Percentiles rank a stretch among this genome's conserved stretches.
Conservation (phyloP, 2,113 vertebrate genomes). For the Herpailurus yagouaroundi region DNA sequence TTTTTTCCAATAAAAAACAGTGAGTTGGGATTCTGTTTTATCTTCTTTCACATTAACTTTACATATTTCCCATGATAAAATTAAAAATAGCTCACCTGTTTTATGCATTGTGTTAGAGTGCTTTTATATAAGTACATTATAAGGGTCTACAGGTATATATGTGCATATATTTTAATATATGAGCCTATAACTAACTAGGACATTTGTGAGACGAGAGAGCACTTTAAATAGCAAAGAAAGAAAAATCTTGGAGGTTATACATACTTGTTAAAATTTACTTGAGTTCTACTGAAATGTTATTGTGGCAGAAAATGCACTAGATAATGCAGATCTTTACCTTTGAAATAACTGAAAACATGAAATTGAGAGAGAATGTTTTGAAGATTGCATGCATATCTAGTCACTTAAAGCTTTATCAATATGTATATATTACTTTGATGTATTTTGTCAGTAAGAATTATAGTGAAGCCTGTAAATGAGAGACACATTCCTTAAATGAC, state of each 20-base stretch:
- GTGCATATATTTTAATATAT: constrained; percentile 36
- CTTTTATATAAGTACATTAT: constrained; percentile 33
- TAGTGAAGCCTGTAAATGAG: background rate
- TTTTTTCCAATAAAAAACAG: constrained; percentile 68
- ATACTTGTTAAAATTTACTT: constrained; percentile 47
- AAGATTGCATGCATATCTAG: background rate
- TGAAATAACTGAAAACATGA: constrained; percentile 21
- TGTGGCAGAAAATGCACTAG: constrained; percentile 53
- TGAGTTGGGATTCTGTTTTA: constrained; percentile 54
- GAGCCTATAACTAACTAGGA: background rate
- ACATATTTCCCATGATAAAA: constrained; percentile 64
- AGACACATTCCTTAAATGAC: background rate
- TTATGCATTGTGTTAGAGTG: background rate
- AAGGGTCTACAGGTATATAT: constrained; percentile 1
- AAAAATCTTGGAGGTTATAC: constrained; percentile 18
- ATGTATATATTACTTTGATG: background rate
- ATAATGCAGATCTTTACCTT: constrained; percentile 22
- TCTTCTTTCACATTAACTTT: constrained; percentile 27
- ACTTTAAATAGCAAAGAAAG: constrained; percentile 15
- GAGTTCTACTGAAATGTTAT: background rate
- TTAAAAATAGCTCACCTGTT: constrained; percentile 50
- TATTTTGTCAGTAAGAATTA: constrained; percentile 54
- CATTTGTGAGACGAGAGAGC: background rate
- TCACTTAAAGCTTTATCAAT: background rate
- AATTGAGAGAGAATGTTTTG: constrained; percentile 7